Base-by-base conservation (phyloP, 2,113 vertebrate genomes). In the Verasper variegatus region DNA sequence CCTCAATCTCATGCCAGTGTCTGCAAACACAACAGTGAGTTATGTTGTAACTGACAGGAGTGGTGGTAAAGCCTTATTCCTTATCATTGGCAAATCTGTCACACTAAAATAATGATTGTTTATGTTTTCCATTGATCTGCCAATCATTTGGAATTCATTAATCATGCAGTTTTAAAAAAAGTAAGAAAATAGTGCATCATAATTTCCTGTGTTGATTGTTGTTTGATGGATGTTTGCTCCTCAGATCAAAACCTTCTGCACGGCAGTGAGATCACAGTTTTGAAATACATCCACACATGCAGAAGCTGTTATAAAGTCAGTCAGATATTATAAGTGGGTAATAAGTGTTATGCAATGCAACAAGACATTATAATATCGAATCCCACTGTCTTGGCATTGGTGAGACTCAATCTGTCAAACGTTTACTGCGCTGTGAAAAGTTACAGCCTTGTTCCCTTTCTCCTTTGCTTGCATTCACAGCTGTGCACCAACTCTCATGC, bases 341-440 rank as follows among this genome's bases (percentile, higher is more conserved):
- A 31, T 51, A 26, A 63, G 64, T 71, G 51, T 81, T 80, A 62
- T 62, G 67, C 68, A 68, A 81, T 49, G 58, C 59, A 74, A 55
- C 59, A 23, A 68, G 71, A 66, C 47, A 24, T 74, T 85, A 89
- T 71, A 56, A 73, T 87, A 83, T 83, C 68, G 40, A 52, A 83
- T 82, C 40, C 79, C 74, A 60, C 69, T 68, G 52, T 73, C 58
- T 67, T 87, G 84, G 82, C 84, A 75, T 24, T 2, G 18, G 40
- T 5, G 37, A 20, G 31, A 65, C 21, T 62, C 62, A 31, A 58
- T 72, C 69, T 84, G 68, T 81, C 37, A 14, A 71, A 60, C 49
- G 0, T 72, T 82, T 54, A 59, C 40, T 27, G 24, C 2, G 15
- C 72, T 76, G 74, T 85, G 66, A 85, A 82, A 81, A 71, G 76